Evolutionary conservation across 2,888 invertebrate species (phyloP).

Genomic region (Anthophora plumipes): DNA sequence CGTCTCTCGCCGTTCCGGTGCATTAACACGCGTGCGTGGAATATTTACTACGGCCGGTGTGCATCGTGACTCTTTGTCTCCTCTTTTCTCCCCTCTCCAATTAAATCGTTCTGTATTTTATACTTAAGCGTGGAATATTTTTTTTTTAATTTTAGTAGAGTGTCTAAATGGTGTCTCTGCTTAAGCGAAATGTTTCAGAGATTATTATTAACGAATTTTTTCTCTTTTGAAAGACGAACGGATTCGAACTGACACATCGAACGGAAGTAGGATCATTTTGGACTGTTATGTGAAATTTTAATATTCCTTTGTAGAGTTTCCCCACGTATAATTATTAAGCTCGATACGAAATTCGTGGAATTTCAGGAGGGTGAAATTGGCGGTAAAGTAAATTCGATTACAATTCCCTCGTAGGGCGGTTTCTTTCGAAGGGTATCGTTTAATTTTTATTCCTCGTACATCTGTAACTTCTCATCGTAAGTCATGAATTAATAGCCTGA

Average conservation of each 20-base stretch:
- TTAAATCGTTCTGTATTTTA: too few species aligned
- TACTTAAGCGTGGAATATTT: conserved; percentile 43
- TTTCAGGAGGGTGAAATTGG: conserved; percentile 24
- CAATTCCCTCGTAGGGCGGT: conserved; percentile 18
- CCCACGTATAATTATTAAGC: conserved; percentile 64
- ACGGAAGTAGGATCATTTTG: too few species aligned
- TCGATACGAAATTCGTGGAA: conserved; percentile 17
- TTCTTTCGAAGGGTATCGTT: conserved; percentile 27
- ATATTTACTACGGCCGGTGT: conserved; percentile 47
- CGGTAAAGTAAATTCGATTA: conserved; percentile 53
- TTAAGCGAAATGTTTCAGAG: conserved; percentile 23
- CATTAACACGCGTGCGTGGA: conserved; percentile 43
- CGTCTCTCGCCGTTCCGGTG: conserved; percentile 45
- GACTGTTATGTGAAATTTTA: too few species aligned
- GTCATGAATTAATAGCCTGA: too few species aligned
- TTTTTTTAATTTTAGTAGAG: too few species aligned
- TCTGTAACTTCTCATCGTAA: too few species aligned
- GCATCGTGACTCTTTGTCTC: conserved; percentile 2
- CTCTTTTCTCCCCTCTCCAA: not conserved
- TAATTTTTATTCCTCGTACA: too few species aligned
- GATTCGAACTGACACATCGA: too few species aligned
- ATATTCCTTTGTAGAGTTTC: conserved; percentile 64
- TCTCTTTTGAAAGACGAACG: too few species aligned
- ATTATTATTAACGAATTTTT: conserved; percentile 71
- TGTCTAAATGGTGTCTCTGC: too few species aligned